Conservation (phyloP, 2,113 vertebrate genomes). For the Dipodomys stephensi region DNA sequence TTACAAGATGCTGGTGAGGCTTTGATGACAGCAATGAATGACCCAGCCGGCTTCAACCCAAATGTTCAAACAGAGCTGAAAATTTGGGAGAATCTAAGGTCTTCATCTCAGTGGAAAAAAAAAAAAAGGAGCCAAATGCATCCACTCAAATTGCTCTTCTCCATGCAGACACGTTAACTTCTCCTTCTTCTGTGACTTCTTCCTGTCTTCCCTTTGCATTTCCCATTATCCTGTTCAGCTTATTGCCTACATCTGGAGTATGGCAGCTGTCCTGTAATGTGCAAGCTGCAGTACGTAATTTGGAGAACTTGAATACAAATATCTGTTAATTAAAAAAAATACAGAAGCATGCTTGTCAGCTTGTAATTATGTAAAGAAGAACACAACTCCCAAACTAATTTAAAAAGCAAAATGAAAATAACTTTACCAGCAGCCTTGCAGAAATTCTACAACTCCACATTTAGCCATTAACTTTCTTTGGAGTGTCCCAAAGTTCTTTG, state of each 20-base stretch:
- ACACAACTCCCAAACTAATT: constrained; percentile 82
- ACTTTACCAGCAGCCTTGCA: constrained; percentile 70
- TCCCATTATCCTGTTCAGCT: constrained; percentile 68
- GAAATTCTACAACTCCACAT: constrained; percentile 50
- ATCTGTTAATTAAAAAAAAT: constrained; percentile 85
- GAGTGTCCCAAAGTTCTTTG: constrained; percentile 30
- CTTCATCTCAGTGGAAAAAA: constrained; percentile 45
- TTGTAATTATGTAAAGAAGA: constrained; percentile 84
- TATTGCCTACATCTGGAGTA: constrained; percentile 81
- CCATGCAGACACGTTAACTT: constrained; percentile 36
- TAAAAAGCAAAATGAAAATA: constrained; percentile 81
- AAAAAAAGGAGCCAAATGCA: constrained; percentile 32
- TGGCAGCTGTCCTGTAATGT: constrained; percentile 79
- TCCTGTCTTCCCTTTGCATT: constrained; percentile 6
- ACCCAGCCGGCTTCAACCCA: constrained; percentile 59
- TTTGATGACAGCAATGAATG: constrained; percentile 57
- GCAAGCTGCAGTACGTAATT: constrained; percentile 79
- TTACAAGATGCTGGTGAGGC: constrained; percentile 71
- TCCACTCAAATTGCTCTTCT: constrained; percentile 45
- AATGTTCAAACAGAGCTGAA: constrained; percentile 64
- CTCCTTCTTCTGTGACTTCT: neutral
- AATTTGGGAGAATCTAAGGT: constrained; percentile 61
- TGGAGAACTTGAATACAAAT: constrained; percentile 83
- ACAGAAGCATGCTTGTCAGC: constrained; percentile 83
- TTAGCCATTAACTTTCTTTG: constrained; percentile 40